Evolutionary conservation across 2,113 vertebrate genomes (phyloP).

Genomic region (Plecotus auritus): DNA sequence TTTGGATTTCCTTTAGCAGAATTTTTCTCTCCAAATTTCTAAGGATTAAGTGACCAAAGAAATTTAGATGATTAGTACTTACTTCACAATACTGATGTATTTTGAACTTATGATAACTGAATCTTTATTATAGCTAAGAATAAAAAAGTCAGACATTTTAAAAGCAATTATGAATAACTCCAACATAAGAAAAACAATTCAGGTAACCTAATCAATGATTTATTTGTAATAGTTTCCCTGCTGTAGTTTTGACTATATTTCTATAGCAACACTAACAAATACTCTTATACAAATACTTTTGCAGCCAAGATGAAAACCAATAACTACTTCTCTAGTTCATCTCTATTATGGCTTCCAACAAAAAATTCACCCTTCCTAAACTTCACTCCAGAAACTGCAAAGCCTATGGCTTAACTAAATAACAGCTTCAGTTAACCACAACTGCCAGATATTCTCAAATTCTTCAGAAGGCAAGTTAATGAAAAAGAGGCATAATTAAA

Average conservation of each 20-base stretch:
- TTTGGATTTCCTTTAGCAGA: background rate
- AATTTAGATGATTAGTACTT: background rate
- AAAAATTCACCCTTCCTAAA: slow-evolving; percentile 6
- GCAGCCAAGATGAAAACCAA: slow-evolving; percentile 45
- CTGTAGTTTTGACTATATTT: slow-evolving; percentile 13
- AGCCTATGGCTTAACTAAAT: background rate
- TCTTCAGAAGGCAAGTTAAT: background rate
- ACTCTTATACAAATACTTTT: slow-evolving; percentile 2
- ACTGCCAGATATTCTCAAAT: background rate
- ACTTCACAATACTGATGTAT: background rate
- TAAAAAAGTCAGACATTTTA: background rate
- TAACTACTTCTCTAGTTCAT: slow-evolving; percentile 32
- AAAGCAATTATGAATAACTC: background rate
- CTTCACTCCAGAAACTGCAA: slow-evolving; percentile 29
- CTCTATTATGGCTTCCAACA: slow-evolving; percentile 25
- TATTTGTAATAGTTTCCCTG: background rate
- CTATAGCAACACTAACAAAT: slow-evolving; percentile 49
- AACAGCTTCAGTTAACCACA: background rate
- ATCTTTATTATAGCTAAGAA: background rate
- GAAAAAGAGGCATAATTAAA: background rate
- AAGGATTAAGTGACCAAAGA: background rate
- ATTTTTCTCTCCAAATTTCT: background rate
- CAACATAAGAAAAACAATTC: background rate
- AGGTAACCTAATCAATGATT: background rate
- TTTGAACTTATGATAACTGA: background rate